A percentile compares a stretch with the other conserved stretches of the same genome.
phyloP scores from a whole-genome alignment of 2,113 vertebrate genomes.

The Lates calcarifer region DNA sequence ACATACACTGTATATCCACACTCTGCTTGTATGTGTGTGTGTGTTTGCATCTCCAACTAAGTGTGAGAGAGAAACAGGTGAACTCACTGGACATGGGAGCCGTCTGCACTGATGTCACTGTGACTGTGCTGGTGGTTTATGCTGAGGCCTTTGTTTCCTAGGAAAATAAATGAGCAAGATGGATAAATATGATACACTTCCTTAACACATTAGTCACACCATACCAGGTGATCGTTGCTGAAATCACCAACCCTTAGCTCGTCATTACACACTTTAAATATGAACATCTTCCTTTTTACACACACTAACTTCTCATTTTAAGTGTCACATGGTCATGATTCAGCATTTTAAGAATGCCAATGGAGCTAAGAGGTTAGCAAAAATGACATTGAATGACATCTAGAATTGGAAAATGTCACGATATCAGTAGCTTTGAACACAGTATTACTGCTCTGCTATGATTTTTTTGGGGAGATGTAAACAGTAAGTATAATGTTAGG shows the following conservation, averaged over 20 bases:
- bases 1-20: neutral
- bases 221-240: neutral
- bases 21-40: neutral
- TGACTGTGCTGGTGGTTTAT: slow-evolving; percentile 64
- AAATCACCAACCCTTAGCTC: neutral
- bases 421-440: neutral
- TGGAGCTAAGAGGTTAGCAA: neutral
- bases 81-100: slow-evolving; percentile 69
- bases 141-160: slow-evolving; percentile 53
- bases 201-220: neutral
- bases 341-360: neutral
- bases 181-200: neutral
- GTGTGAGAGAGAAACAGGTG: neutral
- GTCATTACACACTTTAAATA: neutral
- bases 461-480: neutral
- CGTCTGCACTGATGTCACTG: slow-evolving; percentile 56
- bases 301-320: neutral
- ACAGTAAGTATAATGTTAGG: neutral
- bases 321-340: slow-evolving; percentile 11
- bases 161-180: neutral
- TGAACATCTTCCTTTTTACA: slow-evolving; percentile 27
- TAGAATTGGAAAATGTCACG: neutral
- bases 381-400: neutral
- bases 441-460: neutral
- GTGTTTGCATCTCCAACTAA: neutral